Evolutionary conservation across 2,888 invertebrate genomes (phyloP).

Genomic region (Agapostemon virescens): DNA sequence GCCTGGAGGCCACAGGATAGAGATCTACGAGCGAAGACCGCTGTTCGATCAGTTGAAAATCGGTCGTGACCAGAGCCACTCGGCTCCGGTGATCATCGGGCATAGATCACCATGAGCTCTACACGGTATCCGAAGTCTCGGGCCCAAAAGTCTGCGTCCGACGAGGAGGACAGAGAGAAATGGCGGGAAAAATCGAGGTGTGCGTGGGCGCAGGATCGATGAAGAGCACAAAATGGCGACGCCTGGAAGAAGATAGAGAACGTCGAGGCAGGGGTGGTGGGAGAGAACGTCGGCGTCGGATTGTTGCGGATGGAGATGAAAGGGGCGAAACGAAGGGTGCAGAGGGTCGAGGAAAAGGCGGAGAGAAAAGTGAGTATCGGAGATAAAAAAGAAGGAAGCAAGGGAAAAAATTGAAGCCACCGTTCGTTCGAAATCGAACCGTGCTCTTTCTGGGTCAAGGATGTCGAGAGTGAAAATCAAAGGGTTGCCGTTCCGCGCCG

Average conservation of each 20-base stretch:
- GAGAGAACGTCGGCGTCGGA: conserved; percentile 49
- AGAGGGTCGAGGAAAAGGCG: conserved; percentile 37
- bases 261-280: conserved; percentile 39
- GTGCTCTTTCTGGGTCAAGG: conserved; percentile 74
- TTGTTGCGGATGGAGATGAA: conserved; percentile 56
- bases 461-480: conserved; percentile 72
- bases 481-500: conserved; percentile 51
- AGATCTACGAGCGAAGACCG: conserved; percentile 50
- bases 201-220: conserved; percentile 78
- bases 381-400: conserved; percentile 53
- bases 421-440: conserved; percentile 63
- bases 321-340: conserved; percentile 41
- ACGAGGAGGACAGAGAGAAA: conserved; percentile 61
- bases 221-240: conserved; percentile 78
- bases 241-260: conserved; percentile 50
- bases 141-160: neutral
- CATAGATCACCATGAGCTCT: neutral
- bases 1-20: conserved; percentile 68
- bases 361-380: conserved; percentile 69
- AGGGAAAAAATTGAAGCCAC: conserved; percentile 70
- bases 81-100: conserved; percentile 9
- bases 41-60: conserved; percentile 68
- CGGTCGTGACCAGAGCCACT: conserved; percentile 66
- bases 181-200: conserved; percentile 74
- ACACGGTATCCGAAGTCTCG: neutral